phyloP scores from a whole-genome alignment of 2,888 invertebrate species.

The Macaria liturata region DNA sequence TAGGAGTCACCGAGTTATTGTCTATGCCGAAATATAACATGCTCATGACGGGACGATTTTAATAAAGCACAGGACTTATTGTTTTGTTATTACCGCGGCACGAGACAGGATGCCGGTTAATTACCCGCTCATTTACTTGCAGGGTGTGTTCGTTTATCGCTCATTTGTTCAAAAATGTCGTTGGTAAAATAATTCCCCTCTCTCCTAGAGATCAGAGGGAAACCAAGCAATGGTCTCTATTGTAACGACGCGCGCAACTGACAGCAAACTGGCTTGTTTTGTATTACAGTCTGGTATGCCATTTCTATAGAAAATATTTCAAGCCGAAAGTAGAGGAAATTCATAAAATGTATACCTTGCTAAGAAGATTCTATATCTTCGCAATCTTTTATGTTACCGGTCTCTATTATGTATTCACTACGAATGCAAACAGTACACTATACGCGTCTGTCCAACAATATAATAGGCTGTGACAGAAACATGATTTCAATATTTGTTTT shows the following conservation, averaged over 20 bases:
- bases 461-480: slow-evolving; percentile 18
- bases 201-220: neutral
- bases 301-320: neutral
- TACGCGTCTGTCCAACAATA: neutral
- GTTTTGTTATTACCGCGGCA: slow-evolving; percentile 80
- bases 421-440: neutral
- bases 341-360: neutral
- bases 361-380: neutral
- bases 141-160: slow-evolving; percentile 50
- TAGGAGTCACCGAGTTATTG: no score
- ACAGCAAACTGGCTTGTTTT: neutral
- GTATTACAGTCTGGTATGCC: neutral
- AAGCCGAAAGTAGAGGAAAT: no score
- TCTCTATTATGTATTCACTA: no score
- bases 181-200: neutral
- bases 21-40: no score
- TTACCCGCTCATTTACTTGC: slow-evolving; percentile 73
- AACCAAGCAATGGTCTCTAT: neutral
- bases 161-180: slow-evolving; percentile 27
- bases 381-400: no score
- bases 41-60: slow-evolving; percentile 60
- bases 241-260: neutral
- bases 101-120: slow-evolving; percentile 81
- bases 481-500: slow-evolving; percentile 24
- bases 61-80: slow-evolving; percentile 73